These are phyloP conservation scores for Pseudococcus jackbeardsleyi DNA, from an alignment of 2,888 invertebrate genomes.

Conservation along the genomic window DNA sequence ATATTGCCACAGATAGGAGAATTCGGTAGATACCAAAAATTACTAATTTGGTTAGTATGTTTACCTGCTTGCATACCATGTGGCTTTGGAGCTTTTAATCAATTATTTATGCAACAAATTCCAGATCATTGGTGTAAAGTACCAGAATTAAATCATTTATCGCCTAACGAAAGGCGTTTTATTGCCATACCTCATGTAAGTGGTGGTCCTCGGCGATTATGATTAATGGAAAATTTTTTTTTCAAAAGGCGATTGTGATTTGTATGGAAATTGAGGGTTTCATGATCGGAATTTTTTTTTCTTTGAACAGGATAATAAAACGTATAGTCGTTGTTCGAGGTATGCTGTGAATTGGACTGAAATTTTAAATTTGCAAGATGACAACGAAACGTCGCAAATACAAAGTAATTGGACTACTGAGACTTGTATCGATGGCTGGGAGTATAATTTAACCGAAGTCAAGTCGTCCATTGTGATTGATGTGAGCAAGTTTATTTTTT, in stretches of 20 bases:
- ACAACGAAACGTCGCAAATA: constrained; percentile 69
- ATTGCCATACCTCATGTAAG: constrained; percentile 59
- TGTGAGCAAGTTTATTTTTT: constrained; percentile 72
- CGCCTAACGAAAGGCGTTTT: constrained; percentile 74
- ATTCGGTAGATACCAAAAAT: constrained; percentile 89
- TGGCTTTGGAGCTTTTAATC: constrained; percentile 93
- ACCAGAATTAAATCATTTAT: constrained; percentile 77
- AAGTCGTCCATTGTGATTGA: constrained; percentile 87
- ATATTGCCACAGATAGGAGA: constrained; percentile 88
- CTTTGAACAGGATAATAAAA: constrained; percentile 11
- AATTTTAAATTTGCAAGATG: constrained; percentile 70
- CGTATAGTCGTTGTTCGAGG: constrained; percentile 75
- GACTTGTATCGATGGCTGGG: constrained; percentile 83
- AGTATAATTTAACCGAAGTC: constrained; percentile 80
- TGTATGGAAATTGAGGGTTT: background rate
- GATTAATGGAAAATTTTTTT: no score
- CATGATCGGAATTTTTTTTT: background rate
- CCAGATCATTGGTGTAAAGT: constrained; percentile 88
- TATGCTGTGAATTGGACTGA: constrained; percentile 82
- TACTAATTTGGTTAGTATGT: constrained; percentile 87
- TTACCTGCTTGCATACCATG: constrained; percentile 91
- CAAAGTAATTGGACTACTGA: constrained; percentile 75
- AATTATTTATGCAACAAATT: constrained; percentile 90
- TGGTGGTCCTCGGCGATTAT: background rate
- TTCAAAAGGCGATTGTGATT: no score